Evolutionary conservation across 2,113 vertebrate species (phyloP), one percentile per base, ranked within the genome.

Genomic region (Trichechus manatus): DNA sequence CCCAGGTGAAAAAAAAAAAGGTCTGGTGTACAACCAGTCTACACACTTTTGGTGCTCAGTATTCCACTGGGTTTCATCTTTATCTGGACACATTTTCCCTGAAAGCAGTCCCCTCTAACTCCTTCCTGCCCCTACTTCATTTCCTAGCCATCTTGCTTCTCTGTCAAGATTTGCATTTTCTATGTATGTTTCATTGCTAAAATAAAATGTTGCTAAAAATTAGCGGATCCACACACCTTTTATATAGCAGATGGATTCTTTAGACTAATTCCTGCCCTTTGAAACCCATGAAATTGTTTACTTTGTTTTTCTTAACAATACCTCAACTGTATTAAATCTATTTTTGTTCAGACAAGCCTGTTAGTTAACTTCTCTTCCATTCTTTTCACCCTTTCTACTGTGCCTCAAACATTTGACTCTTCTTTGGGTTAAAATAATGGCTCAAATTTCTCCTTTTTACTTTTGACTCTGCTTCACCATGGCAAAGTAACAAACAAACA

Each of bases 141-240:
- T 80, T 50, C 79, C 75, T 19, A 64, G 33, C 15, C 23, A 36
- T 9, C 1, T n/a, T 47, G 44, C 80, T 94, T 93, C 25, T 77
- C 10, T 78, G n/a, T 81, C 59, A 78, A 81, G 72, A 63, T 39
- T n/a, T 92, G 13, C 5, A 68, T 79, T 94, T 96, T 88, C 90
- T 59, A 81, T 6, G 20, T 1, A 77, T 27, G 15, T 75, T 80
- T 44, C 29, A 81, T 6, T 47, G 36, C 33, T 77, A 66, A 92
- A 92, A 89, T 61, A 72, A 96, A 93, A 85, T 78, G 7, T 20
- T 82, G 29, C 44, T 74, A 86, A 74, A 88, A 91, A 92, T 56
- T 66, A 82, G 23, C 87, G 77, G 42, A 80, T 86, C 50, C 56
- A 42, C 31, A 4, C 10, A 68, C 87, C 77, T 91, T 25, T 87